These are phyloP conservation scores for Cryptocephalus primarius DNA, from an alignment of 2,888 invertebrate genomes.

Conservation along the genomic window DNA sequence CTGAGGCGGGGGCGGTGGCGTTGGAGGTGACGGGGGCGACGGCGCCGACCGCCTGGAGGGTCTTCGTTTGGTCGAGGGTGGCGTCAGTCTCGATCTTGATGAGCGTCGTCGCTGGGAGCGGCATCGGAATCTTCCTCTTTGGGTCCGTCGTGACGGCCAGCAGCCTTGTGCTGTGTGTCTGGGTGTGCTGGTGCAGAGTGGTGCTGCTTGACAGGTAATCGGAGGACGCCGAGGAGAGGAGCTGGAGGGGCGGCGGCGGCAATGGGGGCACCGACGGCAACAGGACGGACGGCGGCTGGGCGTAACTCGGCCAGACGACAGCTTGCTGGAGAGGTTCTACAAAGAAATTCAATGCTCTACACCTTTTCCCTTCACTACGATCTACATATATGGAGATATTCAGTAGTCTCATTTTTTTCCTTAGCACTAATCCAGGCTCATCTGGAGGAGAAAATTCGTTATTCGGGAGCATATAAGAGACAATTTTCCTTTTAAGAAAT, in stretches of 20 bases:
- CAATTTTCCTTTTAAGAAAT: no score
- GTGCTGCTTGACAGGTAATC: slow-evolving; percentile 50
- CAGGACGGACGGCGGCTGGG: slow-evolving; percentile 39
- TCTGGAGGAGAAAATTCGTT: no score
- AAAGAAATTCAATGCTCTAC: slow-evolving; percentile 10
- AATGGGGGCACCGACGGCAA: slow-evolving; percentile 42
- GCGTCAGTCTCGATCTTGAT: slow-evolving; percentile 64
- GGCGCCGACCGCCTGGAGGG: slow-evolving; percentile 23
- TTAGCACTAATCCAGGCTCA: no score
- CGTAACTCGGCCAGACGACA: slow-evolving; percentile 64
- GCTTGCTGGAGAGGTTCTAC: slow-evolving; percentile 59
- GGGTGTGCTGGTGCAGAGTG: slow-evolving; percentile 53
- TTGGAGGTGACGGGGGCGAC: slow-evolving; percentile 25
- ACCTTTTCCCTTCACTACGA: no score
- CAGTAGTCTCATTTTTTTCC: no score
- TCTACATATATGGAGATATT: no score
- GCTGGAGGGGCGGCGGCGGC: slow-evolving; percentile 54
- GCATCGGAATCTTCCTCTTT: slow-evolving; percentile 40
- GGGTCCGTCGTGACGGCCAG: slow-evolving; percentile 50
- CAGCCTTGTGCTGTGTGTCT: slow-evolving; percentile 55
- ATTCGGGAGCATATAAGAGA: no score
- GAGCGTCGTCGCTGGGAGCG: slow-evolving; percentile 40
- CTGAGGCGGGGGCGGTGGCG: slow-evolving; percentile 29
- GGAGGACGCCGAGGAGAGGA: slow-evolving; percentile 43
- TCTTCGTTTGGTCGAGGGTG: slow-evolving; percentile 35